Base-by-base conservation (phyloP, 2,888 invertebrate genomes). In the Cryptocheilus praepositus region DNA sequence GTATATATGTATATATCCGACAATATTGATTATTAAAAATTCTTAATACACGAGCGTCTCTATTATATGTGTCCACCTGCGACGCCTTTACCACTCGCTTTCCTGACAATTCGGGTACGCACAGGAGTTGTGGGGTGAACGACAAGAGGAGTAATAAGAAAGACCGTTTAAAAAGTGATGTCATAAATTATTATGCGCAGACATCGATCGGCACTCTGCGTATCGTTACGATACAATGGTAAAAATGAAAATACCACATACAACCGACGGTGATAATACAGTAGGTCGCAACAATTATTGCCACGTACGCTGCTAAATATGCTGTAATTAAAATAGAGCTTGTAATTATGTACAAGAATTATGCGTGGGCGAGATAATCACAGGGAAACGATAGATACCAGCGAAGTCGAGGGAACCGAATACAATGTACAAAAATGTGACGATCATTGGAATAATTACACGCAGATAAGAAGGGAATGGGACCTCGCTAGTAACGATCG, bases 1-100 rank as follows among this genome's bases (percentile, higher is more conserved):
- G 16, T 49, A 49, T 49, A 49, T 49, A 49, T 49, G 70, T 75
- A 75, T 70, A 76, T 87, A 88, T 85, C 83, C 84, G 86, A 88
- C 86, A 88, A 88, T 88, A 88, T 88, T 87, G 86, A 88, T 88
- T 86, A 88, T 87, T 88, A 88, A 88, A 36, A 86, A 85, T 85
- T 87, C 88, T 88, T 86, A 85, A 86, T 87, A 87, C 84, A 86
- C 83, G 82, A 75, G 63, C 21, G n/a, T 36, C 1, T 18, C 36
- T 43, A 55, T 19, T 36, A 7, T 36, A 11, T 36, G 11, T 11
- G 36, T 36, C 36, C 7, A 36, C 36, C 36, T 36, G 8, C 13
- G 3, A 3, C 36, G 36, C 1, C 36, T 36, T 25, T 5, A 2
- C 36, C 36, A 11, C 11, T 36, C 36, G 2, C 25, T 5, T 36